Conservation (phyloP, 2,888 invertebrate genomes). For the Volucella inanis region DNA sequence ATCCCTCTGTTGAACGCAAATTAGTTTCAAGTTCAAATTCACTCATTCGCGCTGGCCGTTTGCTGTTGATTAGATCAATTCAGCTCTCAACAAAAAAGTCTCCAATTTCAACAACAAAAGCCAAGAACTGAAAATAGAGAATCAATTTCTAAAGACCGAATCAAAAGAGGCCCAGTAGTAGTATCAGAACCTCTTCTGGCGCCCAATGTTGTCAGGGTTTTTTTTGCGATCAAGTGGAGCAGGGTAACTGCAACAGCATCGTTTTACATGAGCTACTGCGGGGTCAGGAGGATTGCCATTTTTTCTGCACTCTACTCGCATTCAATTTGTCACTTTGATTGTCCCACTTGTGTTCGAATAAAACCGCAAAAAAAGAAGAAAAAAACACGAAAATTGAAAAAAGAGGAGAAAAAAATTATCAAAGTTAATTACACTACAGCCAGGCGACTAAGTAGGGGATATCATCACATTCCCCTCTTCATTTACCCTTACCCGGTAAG, state of each 20-base stretch:
- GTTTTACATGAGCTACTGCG: slow-evolving; percentile 42
- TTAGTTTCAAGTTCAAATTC: slow-evolving; percentile 23
- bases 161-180: slow-evolving; percentile 17
- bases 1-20: not conserved
- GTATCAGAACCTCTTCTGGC: not conserved
- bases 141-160: slow-evolving; percentile 18
- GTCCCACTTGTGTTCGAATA: slow-evolving; percentile 54
- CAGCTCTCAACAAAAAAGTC: not conserved
- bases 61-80: slow-evolving; percentile 2
- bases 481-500: not conserved
- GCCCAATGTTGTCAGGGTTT: slow-evolving; percentile 39
- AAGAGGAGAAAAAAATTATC: not conserved
- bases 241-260: slow-evolving; percentile 56
- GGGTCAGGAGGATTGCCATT: not conserved
- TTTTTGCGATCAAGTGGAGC: slow-evolving; percentile 41
- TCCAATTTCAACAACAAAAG: slow-evolving; percentile 8
- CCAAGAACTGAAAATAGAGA: slow-evolving; percentile 10
- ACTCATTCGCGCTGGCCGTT: not conserved
- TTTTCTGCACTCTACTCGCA: slow-evolving; percentile 18
- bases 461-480: too few species aligned
- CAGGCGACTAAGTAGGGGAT: not conserved
- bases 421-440: slow-evolving; percentile 24
- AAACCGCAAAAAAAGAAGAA: slow-evolving; percentile 25
- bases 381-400: not conserved
- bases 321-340: slow-evolving; percentile 59